Percentiles rank a stretch among this genome's conserved stretches.
Evolutionary conservation across 1,140 invertebrate species (phyloP).

Genomic region (Yoshiicerus persimilis): DNA sequence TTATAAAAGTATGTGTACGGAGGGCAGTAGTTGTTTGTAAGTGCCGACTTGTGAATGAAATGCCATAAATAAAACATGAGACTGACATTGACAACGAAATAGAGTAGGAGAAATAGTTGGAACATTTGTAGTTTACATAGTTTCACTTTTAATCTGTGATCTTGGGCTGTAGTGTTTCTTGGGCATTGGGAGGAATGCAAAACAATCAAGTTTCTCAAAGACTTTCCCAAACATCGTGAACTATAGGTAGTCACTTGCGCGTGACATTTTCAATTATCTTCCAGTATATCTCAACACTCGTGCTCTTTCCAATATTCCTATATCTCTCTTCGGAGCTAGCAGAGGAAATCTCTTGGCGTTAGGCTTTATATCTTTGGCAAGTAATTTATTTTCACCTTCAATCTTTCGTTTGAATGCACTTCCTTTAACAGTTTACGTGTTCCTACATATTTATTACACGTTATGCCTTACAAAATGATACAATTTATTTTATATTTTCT

Average conservation of each 20-base stretch:
- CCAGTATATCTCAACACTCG: background rate
- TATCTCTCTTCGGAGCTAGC: background rate
- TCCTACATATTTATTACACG: background rate
- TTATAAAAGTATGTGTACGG: background rate
- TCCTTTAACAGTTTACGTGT: background rate
- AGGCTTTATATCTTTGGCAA: background rate
- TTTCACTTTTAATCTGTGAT: background rate
- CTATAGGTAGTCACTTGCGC: slow-evolving; percentile 24
- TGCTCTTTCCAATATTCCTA: background rate
- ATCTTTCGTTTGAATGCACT: background rate
- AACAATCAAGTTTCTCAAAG: background rate
- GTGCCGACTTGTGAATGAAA: background rate
- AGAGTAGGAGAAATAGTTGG: background rate
- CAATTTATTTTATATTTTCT: background rate
- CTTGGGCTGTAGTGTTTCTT: background rate
- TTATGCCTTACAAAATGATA: background rate
- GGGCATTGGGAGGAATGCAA: background rate
- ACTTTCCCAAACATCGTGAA: background rate
- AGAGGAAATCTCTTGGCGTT: background rate
- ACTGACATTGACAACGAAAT: background rate
- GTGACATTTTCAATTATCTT: slow-evolving; percentile 39
- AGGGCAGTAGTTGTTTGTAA: too few species aligned
- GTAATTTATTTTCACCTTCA: background rate
- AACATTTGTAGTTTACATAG: background rate
- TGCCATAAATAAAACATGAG: background rate